Evolutionary conservation across 2,797 vertebrate genomes (phyloP).

Genomic region (Ceryle rudis): DNA sequence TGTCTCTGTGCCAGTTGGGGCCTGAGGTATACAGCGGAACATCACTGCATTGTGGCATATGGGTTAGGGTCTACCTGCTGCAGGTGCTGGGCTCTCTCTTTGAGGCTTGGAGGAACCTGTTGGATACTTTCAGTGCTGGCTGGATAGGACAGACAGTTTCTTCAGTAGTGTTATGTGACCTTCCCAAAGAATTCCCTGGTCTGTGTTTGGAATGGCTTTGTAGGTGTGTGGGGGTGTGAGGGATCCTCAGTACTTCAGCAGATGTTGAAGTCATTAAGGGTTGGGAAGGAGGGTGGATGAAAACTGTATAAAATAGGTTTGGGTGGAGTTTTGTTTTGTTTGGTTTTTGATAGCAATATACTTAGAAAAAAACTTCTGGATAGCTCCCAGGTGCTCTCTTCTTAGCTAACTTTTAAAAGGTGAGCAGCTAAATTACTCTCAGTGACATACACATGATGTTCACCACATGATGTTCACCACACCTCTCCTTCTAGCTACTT

Average conservation of each 20-base stretch:
- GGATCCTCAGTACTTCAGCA: background rate
- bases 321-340: too few relatives aligned
- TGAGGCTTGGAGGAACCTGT: background rate
- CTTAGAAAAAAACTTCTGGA: background rate
- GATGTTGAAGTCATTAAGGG: background rate
- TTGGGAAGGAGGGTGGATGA: background rate
- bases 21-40: background rate
- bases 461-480: background rate
- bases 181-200: background rate
- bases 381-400: background rate
- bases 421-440: background rate
- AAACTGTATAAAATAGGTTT: background rate
- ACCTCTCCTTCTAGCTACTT: background rate
- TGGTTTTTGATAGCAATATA: background rate
- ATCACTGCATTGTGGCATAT: fast-evolving
- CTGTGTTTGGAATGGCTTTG: background rate
- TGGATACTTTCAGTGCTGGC: background rate
- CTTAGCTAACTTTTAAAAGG: background rate
- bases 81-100: background rate
- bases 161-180: background rate
- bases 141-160: background rate
- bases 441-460: background rate
- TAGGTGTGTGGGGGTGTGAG: background rate
- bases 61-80: background rate
- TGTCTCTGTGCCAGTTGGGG: background rate